phyloP scores from a whole-genome alignment of 2,888 invertebrate genomes.

The Didymodactylos carnosus region DNA sequence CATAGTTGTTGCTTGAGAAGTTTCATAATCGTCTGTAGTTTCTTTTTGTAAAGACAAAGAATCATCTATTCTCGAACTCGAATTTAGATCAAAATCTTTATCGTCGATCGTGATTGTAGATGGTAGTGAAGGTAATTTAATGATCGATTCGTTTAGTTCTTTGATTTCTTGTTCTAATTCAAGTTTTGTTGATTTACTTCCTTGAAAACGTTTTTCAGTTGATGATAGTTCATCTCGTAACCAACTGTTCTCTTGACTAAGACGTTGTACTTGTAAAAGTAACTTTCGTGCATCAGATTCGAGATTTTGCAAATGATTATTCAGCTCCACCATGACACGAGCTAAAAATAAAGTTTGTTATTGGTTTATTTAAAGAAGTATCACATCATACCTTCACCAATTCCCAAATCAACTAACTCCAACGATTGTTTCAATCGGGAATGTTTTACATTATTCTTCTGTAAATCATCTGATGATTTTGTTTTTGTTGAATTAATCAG shows the following conservation, averaged over 20 bases:
- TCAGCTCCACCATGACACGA: not conserved
- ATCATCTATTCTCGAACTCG: not conserved
- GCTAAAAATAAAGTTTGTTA: too few relatives aligned
- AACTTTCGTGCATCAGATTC: not conserved
- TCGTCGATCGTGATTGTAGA: not conserved
- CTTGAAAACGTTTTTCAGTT: not conserved
- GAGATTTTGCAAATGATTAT: not conserved
- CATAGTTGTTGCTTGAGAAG: not conserved
- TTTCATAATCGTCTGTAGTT: not conserved
- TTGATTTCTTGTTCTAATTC: not conserved
- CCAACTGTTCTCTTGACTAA: slow-evolving; percentile 72
- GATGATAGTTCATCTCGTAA: slow-evolving; percentile 64
- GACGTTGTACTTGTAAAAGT: not conserved
- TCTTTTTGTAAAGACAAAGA: not conserved
- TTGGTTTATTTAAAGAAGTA: too few relatives aligned
- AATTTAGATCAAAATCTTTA: slow-evolving; percentile 59
- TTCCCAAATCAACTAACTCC: not conserved
- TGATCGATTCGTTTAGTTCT: not conserved
- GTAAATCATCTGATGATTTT: too few relatives aligned
- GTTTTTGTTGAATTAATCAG: not conserved
- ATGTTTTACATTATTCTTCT: too few relatives aligned
- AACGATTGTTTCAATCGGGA: not conserved
- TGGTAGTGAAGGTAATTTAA: too few relatives aligned
- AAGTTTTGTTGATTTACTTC: not conserved
- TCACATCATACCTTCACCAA: too few relatives aligned